Evolutionary conservation across 2,888 invertebrate species (phyloP).

Genomic region (Pseudoips prasinana): DNA sequence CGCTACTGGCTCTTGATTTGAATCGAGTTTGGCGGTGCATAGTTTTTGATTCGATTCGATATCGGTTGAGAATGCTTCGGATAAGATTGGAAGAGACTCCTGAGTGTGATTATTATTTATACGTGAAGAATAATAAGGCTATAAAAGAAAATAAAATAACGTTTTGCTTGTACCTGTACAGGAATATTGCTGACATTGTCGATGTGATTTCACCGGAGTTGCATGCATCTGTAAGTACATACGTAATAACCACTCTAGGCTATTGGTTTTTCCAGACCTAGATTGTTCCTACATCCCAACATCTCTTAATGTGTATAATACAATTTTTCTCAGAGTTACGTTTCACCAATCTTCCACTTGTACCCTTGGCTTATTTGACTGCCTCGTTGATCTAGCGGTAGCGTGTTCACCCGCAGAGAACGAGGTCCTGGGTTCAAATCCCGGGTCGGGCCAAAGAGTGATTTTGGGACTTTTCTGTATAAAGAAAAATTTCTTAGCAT

Average conservation of each 20-base stretch:
- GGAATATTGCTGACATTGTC: constrained; percentile 53
- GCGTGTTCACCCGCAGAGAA: too few relatives aligned
- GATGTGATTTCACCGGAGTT: constrained; percentile 60
- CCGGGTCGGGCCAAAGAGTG: too few relatives aligned
- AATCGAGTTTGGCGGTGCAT: constrained; percentile 65
- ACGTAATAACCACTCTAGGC: too few relatives aligned
- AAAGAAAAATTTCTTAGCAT: too few relatives aligned
- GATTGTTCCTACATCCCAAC: too few relatives aligned
- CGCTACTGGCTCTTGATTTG: constrained; percentile 57
- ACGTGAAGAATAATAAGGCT: constrained; percentile 52
- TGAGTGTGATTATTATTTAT: constrained; percentile 52
- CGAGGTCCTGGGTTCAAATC: too few relatives aligned
- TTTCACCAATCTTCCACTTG: neutral
- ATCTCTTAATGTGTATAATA: too few relatives aligned
- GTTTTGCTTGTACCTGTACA: constrained; percentile 55
- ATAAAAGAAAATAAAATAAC: constrained; percentile 54
- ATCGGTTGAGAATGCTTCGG: constrained; percentile 54
- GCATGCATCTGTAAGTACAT: constrained; percentile 58
- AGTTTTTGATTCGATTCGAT: constrained; percentile 55
- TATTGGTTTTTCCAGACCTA: too few relatives aligned
- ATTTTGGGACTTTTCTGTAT: too few relatives aligned
- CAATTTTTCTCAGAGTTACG: too few relatives aligned
- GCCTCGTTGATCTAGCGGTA: too few relatives aligned
- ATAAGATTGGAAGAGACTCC: constrained; percentile 53
- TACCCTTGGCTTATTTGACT: too few relatives aligned